Evolutionary conservation across 2,113 vertebrate genomes (phyloP).

Genomic region (Alosa alosa): DNA sequence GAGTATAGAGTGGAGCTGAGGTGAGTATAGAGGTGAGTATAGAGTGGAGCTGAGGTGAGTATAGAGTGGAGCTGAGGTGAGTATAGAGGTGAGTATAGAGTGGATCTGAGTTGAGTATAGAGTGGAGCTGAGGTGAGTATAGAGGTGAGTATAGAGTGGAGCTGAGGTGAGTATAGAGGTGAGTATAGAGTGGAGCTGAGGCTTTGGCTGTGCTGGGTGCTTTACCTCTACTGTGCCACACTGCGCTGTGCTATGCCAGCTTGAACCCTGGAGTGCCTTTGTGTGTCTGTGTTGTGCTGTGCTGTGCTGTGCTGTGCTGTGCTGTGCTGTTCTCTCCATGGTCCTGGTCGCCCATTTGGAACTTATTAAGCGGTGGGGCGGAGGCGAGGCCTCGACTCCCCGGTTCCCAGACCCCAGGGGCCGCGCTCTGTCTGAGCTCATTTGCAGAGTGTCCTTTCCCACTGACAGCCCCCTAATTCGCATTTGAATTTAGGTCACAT

Average conservation of each 20-base stretch:
- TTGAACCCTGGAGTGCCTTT: too few species aligned
- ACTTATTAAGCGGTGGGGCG: constrained; percentile 67
- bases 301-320: not conserved
- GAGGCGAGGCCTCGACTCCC: constrained; percentile 49
- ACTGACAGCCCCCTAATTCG: constrained; percentile 69
- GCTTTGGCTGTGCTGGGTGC: not conserved
- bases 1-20: too few species aligned
- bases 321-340: not conserved
- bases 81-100: too few species aligned
- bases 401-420: constrained; percentile 56
- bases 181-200: too few species aligned
- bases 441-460: constrained; percentile 68
- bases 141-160: too few species aligned
- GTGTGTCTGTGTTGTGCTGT: not conserved
- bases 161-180: too few species aligned
- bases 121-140: too few species aligned
- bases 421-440: constrained; percentile 65
- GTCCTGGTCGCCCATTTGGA: constrained; percentile 66
- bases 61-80: too few species aligned
- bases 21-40: too few species aligned
- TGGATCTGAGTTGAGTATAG: too few species aligned
- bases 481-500: constrained; percentile 76
- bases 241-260: too few species aligned
- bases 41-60: too few species aligned
- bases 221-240: not conserved